Evolutionary conservation across 2,797 vertebrate species (phyloP).

Genomic region (Micrastur ruficollis): DNA sequence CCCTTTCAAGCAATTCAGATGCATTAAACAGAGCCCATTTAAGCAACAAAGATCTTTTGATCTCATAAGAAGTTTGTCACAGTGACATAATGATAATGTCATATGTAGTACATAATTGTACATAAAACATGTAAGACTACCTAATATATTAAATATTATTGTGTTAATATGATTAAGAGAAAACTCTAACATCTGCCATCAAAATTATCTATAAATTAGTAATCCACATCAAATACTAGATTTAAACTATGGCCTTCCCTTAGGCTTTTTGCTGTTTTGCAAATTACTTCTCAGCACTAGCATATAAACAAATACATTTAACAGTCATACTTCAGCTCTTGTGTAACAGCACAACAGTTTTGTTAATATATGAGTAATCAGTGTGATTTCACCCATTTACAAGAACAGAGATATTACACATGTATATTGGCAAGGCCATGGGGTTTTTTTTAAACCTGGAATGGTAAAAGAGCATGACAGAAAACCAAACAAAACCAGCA

Average conservation of each 20-base stretch:
- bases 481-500: neutral
- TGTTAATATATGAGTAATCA: neutral
- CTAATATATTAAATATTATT: neutral
- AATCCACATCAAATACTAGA: neutral
- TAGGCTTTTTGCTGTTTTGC: neutral
- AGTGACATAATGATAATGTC: neutral
- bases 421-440: neutral
- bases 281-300: neutral
- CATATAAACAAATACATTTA: neutral
- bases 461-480: neutral
- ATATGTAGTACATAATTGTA: neutral
- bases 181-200: neutral
- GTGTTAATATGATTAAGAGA: neutral
- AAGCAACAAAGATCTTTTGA: neutral
- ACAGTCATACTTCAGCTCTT: neutral
- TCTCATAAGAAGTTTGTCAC: neutral
- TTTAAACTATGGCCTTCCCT: neutral
- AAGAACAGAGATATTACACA: neutral
- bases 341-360: neutral
- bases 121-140: neutral
- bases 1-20: neutral
- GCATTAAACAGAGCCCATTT: neutral
- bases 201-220: neutral
- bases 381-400: neutral
- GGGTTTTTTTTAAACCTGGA: fast-evolving